Percentiles rank a stretch among this genome's conserved stretches.
Conservation (phyloP, 2,888 invertebrate species). For the Eupithecia vulgata region DNA sequence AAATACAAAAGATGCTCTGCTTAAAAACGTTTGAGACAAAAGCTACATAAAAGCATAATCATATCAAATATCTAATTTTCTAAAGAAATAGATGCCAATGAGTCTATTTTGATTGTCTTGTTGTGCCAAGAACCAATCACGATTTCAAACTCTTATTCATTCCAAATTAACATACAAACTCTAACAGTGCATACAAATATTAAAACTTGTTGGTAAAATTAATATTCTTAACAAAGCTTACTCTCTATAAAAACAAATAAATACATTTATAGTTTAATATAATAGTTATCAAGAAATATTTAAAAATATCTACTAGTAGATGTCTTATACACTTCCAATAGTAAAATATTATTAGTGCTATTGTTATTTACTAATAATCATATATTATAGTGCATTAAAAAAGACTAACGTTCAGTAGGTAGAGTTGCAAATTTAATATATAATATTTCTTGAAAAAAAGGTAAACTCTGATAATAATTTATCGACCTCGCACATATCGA, state of each 20-base stretch:
- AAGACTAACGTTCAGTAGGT: constrained; percentile 12
- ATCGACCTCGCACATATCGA: too few relatives aligned
- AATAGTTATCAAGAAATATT: constrained; percentile 19
- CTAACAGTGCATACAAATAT: constrained; percentile 44
- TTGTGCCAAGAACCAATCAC: constrained; percentile 69
- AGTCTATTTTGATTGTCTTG: constrained; percentile 34
- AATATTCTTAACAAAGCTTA: constrained; percentile 46
- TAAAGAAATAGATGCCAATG: constrained; percentile 22
- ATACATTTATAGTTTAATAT: constrained; percentile 32
- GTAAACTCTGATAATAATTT: neutral
- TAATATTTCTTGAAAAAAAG: neutral
- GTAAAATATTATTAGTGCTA: constrained; percentile 23
- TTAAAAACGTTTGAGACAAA: constrained; percentile 32
- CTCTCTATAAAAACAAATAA: constrained; percentile 42
- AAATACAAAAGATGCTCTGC: constrained; percentile 42
- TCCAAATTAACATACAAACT: constrained; percentile 53
- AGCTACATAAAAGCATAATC: too few relatives aligned
- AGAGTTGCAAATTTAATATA: constrained; percentile 14
- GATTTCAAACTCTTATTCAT: constrained; percentile 46
- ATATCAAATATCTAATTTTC: constrained; percentile 25
- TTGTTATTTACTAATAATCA: constrained; percentile 19
- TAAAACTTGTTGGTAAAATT: constrained; percentile 45
- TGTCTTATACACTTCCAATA: constrained; percentile 24
- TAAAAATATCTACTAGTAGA: constrained; percentile 22
- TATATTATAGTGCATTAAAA: constrained; percentile 30